phyloP scores from a whole-genome alignment of 2,113 vertebrate species.

The Amia ocellicauda region DNA sequence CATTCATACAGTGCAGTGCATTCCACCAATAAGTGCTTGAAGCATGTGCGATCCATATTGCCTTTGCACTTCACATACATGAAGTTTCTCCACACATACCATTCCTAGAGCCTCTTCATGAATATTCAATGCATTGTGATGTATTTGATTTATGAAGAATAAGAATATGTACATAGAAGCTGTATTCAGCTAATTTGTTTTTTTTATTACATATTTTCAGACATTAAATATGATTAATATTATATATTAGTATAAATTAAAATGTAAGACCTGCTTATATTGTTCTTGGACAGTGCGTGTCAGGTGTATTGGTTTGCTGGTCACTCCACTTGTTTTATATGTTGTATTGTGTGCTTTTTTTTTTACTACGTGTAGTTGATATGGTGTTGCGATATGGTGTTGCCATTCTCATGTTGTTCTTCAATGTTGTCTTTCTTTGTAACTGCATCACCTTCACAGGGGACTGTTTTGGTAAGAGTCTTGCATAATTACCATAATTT shows the following conservation, averaged over 20 bases:
- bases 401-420: constrained; percentile 46
- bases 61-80: background rate
- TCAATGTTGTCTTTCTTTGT: constrained; percentile 62
- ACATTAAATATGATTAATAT: no score
- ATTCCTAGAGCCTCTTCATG: background rate
- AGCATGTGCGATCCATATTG: background rate
- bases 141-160: background rate
- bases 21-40: background rate
- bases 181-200: background rate
- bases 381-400: constrained; percentile 10
- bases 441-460: constrained; percentile 69
- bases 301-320: background rate
- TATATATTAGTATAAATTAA: no score
- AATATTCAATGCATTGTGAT: background rate
- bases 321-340: constrained; percentile 6
- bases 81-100: background rate
- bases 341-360: constrained; percentile 8
- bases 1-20: constrained; percentile 2
- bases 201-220: no score
- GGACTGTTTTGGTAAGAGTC: constrained; percentile 84
- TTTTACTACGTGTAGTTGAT: constrained; percentile 14
- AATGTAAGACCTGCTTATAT: background rate
- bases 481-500: constrained; percentile 13
- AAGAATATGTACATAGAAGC: background rate
- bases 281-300: background rate